Evolutionary conservation across 2,797 vertebrate species (phyloP).

Genomic region (Pempheris klunzingeri): DNA sequence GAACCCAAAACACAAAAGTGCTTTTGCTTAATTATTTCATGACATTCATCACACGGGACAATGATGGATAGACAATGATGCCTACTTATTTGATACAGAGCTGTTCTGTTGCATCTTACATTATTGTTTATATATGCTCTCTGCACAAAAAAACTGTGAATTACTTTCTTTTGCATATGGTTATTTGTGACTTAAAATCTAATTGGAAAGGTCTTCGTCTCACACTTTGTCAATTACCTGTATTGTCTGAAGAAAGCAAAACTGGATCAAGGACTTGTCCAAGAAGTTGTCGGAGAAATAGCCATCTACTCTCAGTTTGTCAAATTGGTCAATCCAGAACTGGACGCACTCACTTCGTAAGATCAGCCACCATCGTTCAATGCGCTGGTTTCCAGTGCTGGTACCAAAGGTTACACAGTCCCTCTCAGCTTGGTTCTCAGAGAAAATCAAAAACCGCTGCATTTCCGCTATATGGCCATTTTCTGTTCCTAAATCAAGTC

Average conservation of each 20-base stretch:
- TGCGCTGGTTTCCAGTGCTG: conserved; percentile 52
- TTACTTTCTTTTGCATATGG: too few species aligned
- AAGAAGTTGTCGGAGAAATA: conserved; percentile 23
- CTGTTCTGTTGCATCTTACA: too few species aligned
- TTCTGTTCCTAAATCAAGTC: conserved; percentile 28
- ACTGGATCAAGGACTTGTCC: conserved; percentile 30
- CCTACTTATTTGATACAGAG: too few species aligned
- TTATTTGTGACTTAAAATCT: too few species aligned
- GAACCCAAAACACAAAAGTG: too few species aligned
- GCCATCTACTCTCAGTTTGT: conserved; percentile 41
- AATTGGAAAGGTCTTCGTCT: too few species aligned
- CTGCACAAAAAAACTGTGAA: too few species aligned
- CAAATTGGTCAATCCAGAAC: conserved; percentile 60
- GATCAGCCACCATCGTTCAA: conserved; percentile 49
- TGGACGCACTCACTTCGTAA: conserved; percentile 41
- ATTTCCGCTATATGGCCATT: conserved; percentile 27
- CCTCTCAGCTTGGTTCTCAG: conserved; percentile 15
- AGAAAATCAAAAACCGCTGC: conserved; percentile 21
- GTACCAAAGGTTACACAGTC: conserved; percentile 46
- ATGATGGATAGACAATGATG: too few species aligned
- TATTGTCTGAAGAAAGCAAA: conserved; percentile 26
- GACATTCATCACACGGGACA: not conserved
- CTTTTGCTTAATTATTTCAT: too few species aligned
- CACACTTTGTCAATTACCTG: conserved; percentile 8
- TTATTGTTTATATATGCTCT: not conserved